Base-by-base conservation (phyloP, 2,797 vertebrate genomes). In the Coregonus sp. region DNA sequence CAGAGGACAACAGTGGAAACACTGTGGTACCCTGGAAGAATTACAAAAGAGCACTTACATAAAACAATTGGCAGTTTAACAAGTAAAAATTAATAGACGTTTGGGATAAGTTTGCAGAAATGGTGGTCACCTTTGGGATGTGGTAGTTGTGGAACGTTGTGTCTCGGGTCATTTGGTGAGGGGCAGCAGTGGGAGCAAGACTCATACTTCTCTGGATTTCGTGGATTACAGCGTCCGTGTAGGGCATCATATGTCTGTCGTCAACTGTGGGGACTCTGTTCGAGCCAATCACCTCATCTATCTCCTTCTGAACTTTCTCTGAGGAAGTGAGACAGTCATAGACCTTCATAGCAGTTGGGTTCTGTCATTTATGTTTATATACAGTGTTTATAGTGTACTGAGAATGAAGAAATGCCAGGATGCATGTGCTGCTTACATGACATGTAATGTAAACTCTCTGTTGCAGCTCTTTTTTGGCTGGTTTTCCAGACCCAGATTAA, bases 201-300 rank as follows among this genome's bases (percentile, higher is more conserved):
- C 90, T 89, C 76, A 82, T 72, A 31, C 4, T 74, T 0, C 89
- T 76, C 73, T 89, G 87, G 9, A 88, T 5, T 70, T 91, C 91
- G 11, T 92, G 90, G 31, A 90, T 74, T 3, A 91, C 87, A n/a
- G 91, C 91, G n/a, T 89, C 78, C 4, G 88, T 90, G 75, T 92
- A 91, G 4, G 90, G 89, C 88, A 91, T 85, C 16, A 85, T 83
- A 61, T 76, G 79, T 12, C 85, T 81, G 76, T 91, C 90, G 4
- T 86, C 82, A 56, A 80, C 25, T 1, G 70, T 78, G 1, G 87
- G 87, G 1, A 29, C 77, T 11, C 85, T 81, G 5, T 31, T 56
- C 35, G 11, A 47, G 12, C 89, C 88, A 35, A 90, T 71, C n/a
- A 90, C 87, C 31, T 75, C 67, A 31, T 87, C 84, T 12, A 89